Percentiles rank a stretch among this genome's conserved stretches.
Evolutionary conservation across 37 sponge, comb jelly and placozoan species (phyloP).

Genomic region (Ianthella basta): DNA sequence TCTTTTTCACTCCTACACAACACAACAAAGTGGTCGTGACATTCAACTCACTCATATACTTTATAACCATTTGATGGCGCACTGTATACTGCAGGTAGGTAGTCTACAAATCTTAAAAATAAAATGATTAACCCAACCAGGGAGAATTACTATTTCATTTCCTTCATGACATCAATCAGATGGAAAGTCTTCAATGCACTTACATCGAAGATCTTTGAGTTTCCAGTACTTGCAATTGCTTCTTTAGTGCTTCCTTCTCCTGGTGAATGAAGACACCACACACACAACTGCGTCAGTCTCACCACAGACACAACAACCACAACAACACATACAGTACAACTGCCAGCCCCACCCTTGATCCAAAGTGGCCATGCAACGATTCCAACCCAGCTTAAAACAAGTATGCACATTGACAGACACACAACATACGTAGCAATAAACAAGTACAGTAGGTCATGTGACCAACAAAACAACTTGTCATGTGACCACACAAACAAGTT

Average conservation of each 20-base stretch:
- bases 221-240: constrained; percentile 57
- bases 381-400: no score
- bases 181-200: not conserved
- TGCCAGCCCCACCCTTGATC: no score
- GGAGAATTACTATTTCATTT: no score
- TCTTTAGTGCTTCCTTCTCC: constrained; percentile 81
- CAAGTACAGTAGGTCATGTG: not conserved
- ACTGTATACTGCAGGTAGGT: no score
- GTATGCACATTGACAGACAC: no score
- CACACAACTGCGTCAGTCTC: no score
- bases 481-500: not conserved
- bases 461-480: not conserved
- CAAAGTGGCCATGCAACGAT: no score
- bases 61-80: no score
- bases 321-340: no score
- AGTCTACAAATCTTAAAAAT: no score
- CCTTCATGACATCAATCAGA: not conserved
- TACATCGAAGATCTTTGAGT: not conserved
- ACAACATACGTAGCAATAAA: not conserved
- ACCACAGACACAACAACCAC: no score
- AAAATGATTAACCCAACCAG: no score
- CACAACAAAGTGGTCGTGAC: not conserved
- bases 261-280: constrained; percentile 14
- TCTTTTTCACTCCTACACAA: constrained; percentile 56
- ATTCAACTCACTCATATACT: not conserved